phyloP scores from a whole-genome alignment of 2,888 invertebrate species.

The Sericinus montela region DNA sequence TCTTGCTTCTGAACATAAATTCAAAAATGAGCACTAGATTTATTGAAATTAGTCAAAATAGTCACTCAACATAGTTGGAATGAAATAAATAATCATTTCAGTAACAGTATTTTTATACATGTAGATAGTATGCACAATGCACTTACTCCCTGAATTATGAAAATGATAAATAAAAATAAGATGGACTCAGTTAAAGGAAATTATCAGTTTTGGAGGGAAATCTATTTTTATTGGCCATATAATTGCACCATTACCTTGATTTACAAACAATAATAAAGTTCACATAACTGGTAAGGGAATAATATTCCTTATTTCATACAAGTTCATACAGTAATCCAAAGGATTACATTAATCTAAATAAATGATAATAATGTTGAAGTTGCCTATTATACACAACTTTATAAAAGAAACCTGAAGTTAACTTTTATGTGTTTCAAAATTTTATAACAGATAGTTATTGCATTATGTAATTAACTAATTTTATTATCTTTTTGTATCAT shows the following conservation, averaged over 20 bases:
- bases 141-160: neutral
- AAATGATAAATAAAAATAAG: constrained; percentile 10
- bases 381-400: neutral
- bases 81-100: constrained; percentile 52
- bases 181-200: constrained; percentile 5
- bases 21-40: constrained; percentile 58
- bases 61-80: constrained; percentile 61
- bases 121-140: constrained; percentile 19
- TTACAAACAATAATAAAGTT: constrained; percentile 40
- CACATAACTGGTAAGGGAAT: constrained; percentile 1
- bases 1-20: constrained; percentile 46
- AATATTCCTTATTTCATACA: constrained; percentile 5
- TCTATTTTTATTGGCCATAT: constrained; percentile 20
- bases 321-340: neutral
- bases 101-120: constrained; percentile 42
- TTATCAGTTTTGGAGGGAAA: constrained; percentile 14
- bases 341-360: constrained; percentile 6
- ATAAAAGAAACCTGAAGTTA: too few species aligned
- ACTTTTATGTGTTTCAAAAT: too few species aligned
- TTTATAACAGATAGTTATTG: too few species aligned
- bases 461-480: neutral
- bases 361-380: constrained; percentile 4
- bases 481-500: constrained; percentile 11
- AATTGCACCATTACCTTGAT: constrained; percentile 58
- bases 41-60: constrained; percentile 46